These are phyloP conservation scores for Chalcosyrphus nemorum DNA, from an alignment of 2,888 invertebrate species.

Conservation along the genomic window DNA sequence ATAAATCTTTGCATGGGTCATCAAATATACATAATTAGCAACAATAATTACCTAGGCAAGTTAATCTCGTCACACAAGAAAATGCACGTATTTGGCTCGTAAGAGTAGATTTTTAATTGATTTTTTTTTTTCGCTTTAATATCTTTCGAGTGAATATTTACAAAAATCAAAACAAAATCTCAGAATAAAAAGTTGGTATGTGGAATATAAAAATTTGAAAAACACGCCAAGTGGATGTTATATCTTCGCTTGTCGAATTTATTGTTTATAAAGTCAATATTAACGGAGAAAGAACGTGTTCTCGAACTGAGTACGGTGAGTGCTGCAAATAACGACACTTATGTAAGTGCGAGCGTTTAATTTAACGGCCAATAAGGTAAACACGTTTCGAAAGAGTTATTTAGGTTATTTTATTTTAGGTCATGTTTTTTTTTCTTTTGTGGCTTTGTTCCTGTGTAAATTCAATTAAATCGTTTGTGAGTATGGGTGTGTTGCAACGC, in stretches of 20 bases:
- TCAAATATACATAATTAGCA: too few relatives aligned
- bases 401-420: background rate
- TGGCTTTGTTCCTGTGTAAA: background rate
- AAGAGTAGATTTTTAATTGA: background rate
- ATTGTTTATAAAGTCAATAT: background rate
- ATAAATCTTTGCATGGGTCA: background rate
- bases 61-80: too few relatives aligned
- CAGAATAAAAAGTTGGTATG: background rate
- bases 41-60: too few relatives aligned
- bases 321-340: background rate
- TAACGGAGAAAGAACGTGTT: background rate
- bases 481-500: background rate
- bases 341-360: conserved; percentile 4
- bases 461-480: background rate
- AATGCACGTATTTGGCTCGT: background rate
- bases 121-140: background rate
- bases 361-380: conserved; percentile 3
- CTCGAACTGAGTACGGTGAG: background rate
- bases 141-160: too few relatives aligned
- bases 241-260: background rate
- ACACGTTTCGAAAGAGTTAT: conserved; percentile 15
- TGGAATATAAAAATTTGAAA: too few relatives aligned
- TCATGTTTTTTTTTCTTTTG: background rate
- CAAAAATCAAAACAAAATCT: background rate
- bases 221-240: background rate